Base-by-base conservation (phyloP, 2,888 invertebrate genomes). In the Cheilosia variabilis region DNA sequence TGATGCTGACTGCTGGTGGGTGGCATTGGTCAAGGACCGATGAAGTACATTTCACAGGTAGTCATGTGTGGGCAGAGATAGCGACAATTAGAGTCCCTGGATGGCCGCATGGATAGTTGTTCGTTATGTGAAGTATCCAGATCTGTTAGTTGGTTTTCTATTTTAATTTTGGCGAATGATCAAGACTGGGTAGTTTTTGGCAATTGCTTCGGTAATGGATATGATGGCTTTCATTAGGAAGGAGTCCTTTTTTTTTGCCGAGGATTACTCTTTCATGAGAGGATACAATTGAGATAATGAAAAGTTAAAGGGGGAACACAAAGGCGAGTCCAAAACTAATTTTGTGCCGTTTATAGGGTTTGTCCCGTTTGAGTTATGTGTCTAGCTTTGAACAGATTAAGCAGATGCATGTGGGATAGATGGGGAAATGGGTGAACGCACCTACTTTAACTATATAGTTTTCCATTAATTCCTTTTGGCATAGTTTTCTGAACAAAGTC, bases 51-150 rank as follows among this genome's bases (percentile, higher is more conserved):
- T 66, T 66, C 52, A 45, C 50, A 24, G 57, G 34, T 52, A 45
- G 37, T 65, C 55, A 73, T 76, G 81, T 81, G 81, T 69, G 68
- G 50, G 55, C 47, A 73, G 63, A 75, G 73, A 79, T 79, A 78
- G 68, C 53, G 83, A 73, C 73, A 65, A 75, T 65, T 57, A 27
- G 34, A 52, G 27, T 37, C 27, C 19, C n/a, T 69, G 47, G 50
- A 68, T 27, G 37, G 50, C 6, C 37, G n/a, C 3, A n/a, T 17
- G 22, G 1, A 27, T 9, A 34, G 10, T 24, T 22, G 22, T 27
- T 50, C 47, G 24, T 65, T 66, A 66, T 27, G 27, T 66, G 52
- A 62, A 68, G 45, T 55, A 53, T 19, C 22, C 17, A 6, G 13
- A 7, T 27, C 4, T 13, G 34, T 41, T 79, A 52, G 45, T 24